phyloP scores from a whole-genome alignment of 2,888 invertebrate species.

The Yponomeuta evonymella region DNA sequence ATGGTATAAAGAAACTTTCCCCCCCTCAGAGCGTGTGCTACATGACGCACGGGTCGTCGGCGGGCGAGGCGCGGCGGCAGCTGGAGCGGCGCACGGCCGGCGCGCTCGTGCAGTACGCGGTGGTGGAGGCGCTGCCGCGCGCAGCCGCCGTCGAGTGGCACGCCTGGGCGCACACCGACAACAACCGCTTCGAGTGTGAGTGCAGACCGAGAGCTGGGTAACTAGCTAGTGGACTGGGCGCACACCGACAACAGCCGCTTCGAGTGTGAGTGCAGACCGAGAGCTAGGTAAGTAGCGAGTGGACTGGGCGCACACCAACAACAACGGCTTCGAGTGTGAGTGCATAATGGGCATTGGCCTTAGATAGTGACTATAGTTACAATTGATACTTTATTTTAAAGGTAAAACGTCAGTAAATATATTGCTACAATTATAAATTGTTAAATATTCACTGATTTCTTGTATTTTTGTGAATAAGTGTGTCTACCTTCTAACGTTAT shows the following conservation, averaged over 20 bases:
- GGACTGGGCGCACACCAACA: slow-evolving; percentile 88
- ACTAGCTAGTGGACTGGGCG: slow-evolving; percentile 75
- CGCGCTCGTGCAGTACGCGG: slow-evolving; percentile 91
- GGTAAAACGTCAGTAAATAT: too few relatives aligned
- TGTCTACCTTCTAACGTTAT: too few relatives aligned
- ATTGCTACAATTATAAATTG: too few relatives aligned
- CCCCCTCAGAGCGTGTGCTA: slow-evolving; percentile 87
- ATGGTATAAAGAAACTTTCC: background rate
- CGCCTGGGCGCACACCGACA: slow-evolving; percentile 92
- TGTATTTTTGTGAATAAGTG: too few relatives aligned
- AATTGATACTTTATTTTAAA: too few relatives aligned
- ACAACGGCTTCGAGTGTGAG: slow-evolving; percentile 87
- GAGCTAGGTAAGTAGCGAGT: too few relatives aligned
- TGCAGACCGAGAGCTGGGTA: too few relatives aligned
- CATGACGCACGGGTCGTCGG: slow-evolving; percentile 83
- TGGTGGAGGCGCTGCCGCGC: slow-evolving; percentile 87
- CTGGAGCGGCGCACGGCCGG: slow-evolving; percentile 90
- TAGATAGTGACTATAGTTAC: too few relatives aligned
- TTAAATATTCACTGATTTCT: too few relatives aligned
- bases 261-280: slow-evolving; percentile 72
- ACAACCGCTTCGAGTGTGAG: slow-evolving; percentile 87
- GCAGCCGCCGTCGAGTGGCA: slow-evolving; percentile 93
- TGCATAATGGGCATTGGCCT: too few relatives aligned
- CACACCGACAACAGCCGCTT: slow-evolving; percentile 91
- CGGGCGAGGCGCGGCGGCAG: slow-evolving; percentile 85